phyloP scores from a whole-genome alignment of 92 coral and sea anemone species.

The Parazoanthus darwini region DNA sequence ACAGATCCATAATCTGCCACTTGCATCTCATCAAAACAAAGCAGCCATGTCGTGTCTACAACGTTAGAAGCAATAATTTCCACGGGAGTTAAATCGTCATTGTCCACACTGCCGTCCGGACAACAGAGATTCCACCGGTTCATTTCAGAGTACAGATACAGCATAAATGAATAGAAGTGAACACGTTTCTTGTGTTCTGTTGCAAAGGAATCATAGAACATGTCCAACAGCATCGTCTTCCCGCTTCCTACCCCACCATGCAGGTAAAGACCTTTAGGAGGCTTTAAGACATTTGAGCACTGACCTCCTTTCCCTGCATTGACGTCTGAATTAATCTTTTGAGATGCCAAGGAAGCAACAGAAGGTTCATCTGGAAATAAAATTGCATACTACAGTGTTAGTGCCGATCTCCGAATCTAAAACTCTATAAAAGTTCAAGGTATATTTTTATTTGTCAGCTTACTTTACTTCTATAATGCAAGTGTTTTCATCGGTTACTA shows the following conservation, averaged over 20 bases:
- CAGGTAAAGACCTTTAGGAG: slow-evolving; percentile 74
- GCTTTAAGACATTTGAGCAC: neutral
- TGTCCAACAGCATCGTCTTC: slow-evolving; percentile 74
- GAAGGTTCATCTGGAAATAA: neutral
- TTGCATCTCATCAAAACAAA: slow-evolving; percentile 86
- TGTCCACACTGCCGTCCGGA: slow-evolving; percentile 52
- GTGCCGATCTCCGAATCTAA: too few species aligned
- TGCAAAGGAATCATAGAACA: slow-evolving; percentile 72
- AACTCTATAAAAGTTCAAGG: too few species aligned
- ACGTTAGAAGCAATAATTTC: slow-evolving; percentile 64
- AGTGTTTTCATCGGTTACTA: too few species aligned
- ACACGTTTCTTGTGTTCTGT: slow-evolving; percentile 70
- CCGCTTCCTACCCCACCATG: slow-evolving; percentile 85
- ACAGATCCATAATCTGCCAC: slow-evolving; percentile 82
- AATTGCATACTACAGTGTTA: neutral
- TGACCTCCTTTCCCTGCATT: neutral
- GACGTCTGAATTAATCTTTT: neutral
- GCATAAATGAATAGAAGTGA: slow-evolving; percentile 82
- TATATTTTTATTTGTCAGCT: too few species aligned
- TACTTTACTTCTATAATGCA: too few species aligned
- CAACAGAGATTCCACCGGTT: slow-evolving; percentile 87
- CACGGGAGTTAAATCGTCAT: slow-evolving; percentile 61
- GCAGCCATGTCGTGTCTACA: slow-evolving; percentile 66
- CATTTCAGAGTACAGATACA: slow-evolving; percentile 70
- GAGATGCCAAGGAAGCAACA: neutral